phyloP scores from a whole-genome alignment of 2,113 vertebrate species.

The Gambusia affinis region DNA sequence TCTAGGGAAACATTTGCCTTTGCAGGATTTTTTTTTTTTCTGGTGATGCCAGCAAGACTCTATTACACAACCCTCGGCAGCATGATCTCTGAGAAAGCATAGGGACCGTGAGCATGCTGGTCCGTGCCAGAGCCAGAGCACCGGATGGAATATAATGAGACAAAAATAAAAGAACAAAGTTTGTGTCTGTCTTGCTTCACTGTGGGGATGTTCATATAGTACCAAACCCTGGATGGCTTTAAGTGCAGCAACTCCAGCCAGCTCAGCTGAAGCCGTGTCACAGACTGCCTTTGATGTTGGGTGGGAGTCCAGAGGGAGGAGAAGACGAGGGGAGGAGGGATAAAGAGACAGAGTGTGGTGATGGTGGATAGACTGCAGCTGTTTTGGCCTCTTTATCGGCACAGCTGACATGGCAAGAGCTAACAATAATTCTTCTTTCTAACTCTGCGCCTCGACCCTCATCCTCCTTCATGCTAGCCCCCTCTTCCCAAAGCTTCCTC shows the following conservation, averaged over 20 bases:
- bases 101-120: conserved; percentile 16
- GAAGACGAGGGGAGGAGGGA: conserved; percentile 17
- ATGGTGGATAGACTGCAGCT: conserved; percentile 61
- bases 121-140: conserved; percentile 23
- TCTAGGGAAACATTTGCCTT: conserved; percentile 38
- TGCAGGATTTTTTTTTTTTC: conserved; percentile 10
- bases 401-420: conserved; percentile 62
- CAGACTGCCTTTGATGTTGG: conserved; percentile 71
- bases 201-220: conserved; percentile 44
- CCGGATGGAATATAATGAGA: conserved; percentile 43
- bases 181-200: conserved; percentile 49
- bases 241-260: conserved; percentile 43
- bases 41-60: conserved; percentile 44
- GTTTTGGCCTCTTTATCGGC: conserved; percentile 67
- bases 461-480: background rate
- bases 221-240: conserved; percentile 51
- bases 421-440: conserved; percentile 64
- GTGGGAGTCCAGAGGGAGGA: conserved; percentile 26
- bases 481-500: conserved; percentile 8
- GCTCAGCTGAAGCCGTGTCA: conserved; percentile 56
- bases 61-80: conserved; percentile 50
- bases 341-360: conserved; percentile 22
- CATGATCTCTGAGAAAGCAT: conserved; percentile 25
- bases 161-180: conserved; percentile 51
- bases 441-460: conserved; percentile 33